Conservation (phyloP, 2,888 invertebrate species). For the Oasisia sp. region DNA sequence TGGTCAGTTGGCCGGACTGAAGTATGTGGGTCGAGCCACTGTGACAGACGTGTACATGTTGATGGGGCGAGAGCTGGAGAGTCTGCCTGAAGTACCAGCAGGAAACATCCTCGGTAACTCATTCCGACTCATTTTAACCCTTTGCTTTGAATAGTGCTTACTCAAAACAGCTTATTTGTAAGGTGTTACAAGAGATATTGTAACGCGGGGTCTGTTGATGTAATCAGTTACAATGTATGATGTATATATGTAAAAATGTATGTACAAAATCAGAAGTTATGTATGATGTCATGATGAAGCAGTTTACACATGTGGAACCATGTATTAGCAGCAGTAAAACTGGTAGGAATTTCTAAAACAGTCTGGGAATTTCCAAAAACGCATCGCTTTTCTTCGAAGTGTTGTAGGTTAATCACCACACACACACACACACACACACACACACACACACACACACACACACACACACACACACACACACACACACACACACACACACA, state of each 20-base stretch:
- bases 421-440: too few species aligned
- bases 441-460: too few species aligned
- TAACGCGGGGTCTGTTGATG: neutral
- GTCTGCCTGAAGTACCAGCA: constrained; percentile 82
- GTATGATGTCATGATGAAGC: too few species aligned
- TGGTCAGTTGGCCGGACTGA: constrained; percentile 65
- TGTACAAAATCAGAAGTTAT: too few species aligned
- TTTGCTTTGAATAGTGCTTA: neutral
- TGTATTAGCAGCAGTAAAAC: too few species aligned
- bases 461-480: too few species aligned
- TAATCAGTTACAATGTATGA: neutral
- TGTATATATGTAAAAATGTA: neutral
- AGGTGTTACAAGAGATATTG: neutral
- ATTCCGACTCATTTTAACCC: neutral
- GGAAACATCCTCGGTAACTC: constrained; percentile 85
- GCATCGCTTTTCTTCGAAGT: too few species aligned
- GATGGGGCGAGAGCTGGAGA: constrained; percentile 91
- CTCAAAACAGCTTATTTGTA: neutral
- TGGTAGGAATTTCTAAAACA: too few species aligned
- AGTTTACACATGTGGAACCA: too few species aligned
- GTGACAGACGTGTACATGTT: constrained; percentile 86
- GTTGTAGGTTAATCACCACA: too few species aligned
- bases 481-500: too few species aligned
- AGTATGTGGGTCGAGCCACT: constrained; percentile 73
- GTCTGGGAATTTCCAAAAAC: too few species aligned